Evolutionary conservation across 2,797 vertebrate genomes (phyloP), one percentile per base, ranked within the genome.

Genomic region (Schizopygopsis pylzovi): DNA sequence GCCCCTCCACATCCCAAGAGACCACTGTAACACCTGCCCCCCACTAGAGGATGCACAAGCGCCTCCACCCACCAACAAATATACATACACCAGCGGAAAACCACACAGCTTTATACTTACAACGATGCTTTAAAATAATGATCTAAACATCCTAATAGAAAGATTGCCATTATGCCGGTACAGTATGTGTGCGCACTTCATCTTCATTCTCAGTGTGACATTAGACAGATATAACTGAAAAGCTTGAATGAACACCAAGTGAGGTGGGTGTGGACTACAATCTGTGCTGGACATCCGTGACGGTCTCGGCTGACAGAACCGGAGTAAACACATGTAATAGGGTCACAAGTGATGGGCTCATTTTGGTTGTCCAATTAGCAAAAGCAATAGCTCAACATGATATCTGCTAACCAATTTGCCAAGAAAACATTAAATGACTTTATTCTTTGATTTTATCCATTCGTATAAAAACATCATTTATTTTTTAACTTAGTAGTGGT

Each of bases 341-440:
- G 47, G 89, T 91, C 76, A 79, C 52, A 89, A 92, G 90, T 93
- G 94, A 94, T 92, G 92, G 63, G 7, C 94, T 93, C 92, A 92
- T 94, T 93, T 92, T 93, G 91, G 90, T 90, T 95, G 94, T 95
- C 95, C 94, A 94, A 95, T 95, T 95, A 95, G 93, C 91, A 86
- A 20, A 68, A 52, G 33, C 47, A 49, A 37, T 67, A 67, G 28
- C 79, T 76, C 6, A 25, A 43, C 52, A 72, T 59, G 15, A 10
- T 56, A 72, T 54, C 15, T 43, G 37, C 22, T 13, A 25, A 71
- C 52, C n/a, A 67, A 49, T 41, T 49, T 82, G 28, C 16, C 18
- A 75, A 47, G 13, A 73, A 13, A 6, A 45, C 15, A 7, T 49
- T 39, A 22, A 59, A 6, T 73, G 47, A 37, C 4, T 43, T 82